Percentiles rank a stretch among this genome's conserved stretches.
Evolutionary conservation across 2,888 invertebrate species (phyloP).

Genomic region (Drosophila merina): DNA sequence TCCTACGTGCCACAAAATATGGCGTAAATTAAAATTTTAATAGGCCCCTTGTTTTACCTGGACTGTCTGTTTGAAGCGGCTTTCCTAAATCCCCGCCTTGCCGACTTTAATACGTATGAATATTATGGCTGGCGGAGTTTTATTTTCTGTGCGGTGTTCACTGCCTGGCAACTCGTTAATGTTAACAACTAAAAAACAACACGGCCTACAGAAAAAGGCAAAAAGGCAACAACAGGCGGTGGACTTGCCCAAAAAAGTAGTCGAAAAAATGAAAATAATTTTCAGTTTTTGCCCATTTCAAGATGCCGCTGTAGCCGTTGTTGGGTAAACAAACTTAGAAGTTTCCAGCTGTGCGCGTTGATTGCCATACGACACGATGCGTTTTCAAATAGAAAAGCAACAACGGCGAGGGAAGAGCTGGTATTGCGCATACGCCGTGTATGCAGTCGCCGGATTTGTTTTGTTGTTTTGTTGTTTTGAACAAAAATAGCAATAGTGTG

Average conservation of each 20-base stretch:
- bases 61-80: not conserved
- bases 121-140: constrained; percentile 24
- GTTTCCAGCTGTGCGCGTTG: constrained; percentile 75
- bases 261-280: constrained; percentile 34
- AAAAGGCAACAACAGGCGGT: constrained; percentile 14
- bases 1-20: constrained; percentile 11
- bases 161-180: constrained; percentile 42
- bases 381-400: constrained; percentile 64
- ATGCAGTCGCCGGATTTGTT: constrained; percentile 21
- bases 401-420: constrained; percentile 11
- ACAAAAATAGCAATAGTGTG: constrained; percentile 59
- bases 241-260: constrained; percentile 37
- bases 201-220: constrained; percentile 7
- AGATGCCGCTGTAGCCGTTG: constrained; percentile 37
- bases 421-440: constrained; percentile 61
- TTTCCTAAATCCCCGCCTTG: constrained; percentile 30
- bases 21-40: constrained; percentile 26
- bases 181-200: constrained; percentile 34
- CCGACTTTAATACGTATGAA: constrained; percentile 25
- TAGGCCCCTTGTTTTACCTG: constrained; percentile 29
- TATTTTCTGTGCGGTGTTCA: constrained; percentile 9
- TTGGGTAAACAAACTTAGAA: constrained; percentile 67
- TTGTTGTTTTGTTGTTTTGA: constrained; percentile 34
- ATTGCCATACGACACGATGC: constrained; percentile 77
- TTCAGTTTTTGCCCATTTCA: constrained; percentile 42